Evolutionary conservation across 2,888 invertebrate species (phyloP), one percentile per base, ranked within the genome.

Genomic region (Melipona beecheii): DNA sequence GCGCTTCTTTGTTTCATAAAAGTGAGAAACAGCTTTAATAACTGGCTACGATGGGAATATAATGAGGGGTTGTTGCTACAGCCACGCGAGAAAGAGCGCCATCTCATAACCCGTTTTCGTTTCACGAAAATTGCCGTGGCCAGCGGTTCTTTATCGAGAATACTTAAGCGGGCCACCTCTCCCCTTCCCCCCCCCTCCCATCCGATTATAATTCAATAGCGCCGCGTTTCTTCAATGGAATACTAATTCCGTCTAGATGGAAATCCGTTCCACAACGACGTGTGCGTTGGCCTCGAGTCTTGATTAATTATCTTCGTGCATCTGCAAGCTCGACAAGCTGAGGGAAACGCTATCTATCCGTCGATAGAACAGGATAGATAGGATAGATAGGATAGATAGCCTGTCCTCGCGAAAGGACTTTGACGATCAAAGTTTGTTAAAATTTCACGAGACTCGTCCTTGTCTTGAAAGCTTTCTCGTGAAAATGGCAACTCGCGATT

Each of bases 21-120:
- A 93, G 93, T 93, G 93, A 93, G 93, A 93, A 93, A 93, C 93
- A 91, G 89, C 93, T 93, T 93, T 93, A 93, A 93, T 93, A 93
- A 93, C 91, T 86, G 92, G 92, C 87, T 91, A 85, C 87, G 90
- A 86, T 88, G 88, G 85, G 84, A 84, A 85, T 84, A 90, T 93
- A 93, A 93, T 93, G 91, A 93, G 90, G 82, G 92, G 93, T 92
- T 43, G 93, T 92, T 93, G 90, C 75, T 64, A 72, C 65, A 68
- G 43, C 65, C 80, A 68, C 73, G 85, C 83, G 78, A 86, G 83
- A 85, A 86, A 69, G 87, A 87, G 86, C 87, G 81, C 84, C 87
- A 85, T 86, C 76, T 87, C 85, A 85, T 87, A 89, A 89, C 89
- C 85, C 86, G 86, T 87, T 89, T 86, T 75, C 72, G 80, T 84